These are phyloP conservation scores for Archips xylosteana DNA, from an alignment of 2,888 invertebrate species.

Conservation along the genomic window DNA sequence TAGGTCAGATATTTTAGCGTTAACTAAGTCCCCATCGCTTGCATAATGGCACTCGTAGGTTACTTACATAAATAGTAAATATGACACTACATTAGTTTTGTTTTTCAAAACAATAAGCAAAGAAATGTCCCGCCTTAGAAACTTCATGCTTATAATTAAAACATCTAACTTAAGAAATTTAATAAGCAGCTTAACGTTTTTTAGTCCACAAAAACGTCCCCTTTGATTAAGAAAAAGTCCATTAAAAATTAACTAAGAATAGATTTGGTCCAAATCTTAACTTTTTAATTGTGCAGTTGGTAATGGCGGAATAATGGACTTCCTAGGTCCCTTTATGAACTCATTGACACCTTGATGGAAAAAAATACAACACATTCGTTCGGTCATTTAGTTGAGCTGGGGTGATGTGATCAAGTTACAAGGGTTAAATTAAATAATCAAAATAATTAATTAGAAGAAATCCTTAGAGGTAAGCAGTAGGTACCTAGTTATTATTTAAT, in stretches of 20 bases:
- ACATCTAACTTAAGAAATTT: conserved; percentile 54
- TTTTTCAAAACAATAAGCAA: conserved; percentile 22
- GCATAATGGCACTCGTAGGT: not conserved
- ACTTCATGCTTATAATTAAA: not conserved
- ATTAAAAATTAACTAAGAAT: conserved; percentile 67
- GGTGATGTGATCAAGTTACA: conserved; percentile 44
- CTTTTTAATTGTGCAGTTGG: conserved; percentile 72
- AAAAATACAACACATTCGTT: conserved; percentile 60
- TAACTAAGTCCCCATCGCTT: not conserved
- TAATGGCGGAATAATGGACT: conserved; percentile 63
- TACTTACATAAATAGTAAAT: no score
- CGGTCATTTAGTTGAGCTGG: conserved; percentile 47
- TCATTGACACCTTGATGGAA: conserved; percentile 70
- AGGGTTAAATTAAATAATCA: conserved; percentile 35
- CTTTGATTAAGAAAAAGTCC: conserved; percentile 51
- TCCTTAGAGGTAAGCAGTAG: not conserved
- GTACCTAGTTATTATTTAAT: not conserved
- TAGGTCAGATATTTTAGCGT: conserved; percentile 32
- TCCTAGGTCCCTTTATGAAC: conserved; percentile 64
- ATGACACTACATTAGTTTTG: conserved; percentile 1
- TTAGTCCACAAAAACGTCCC: conserved; percentile 44
- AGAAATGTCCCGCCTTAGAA: conserved; percentile 1
- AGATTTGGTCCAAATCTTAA: conserved; percentile 61
- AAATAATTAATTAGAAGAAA: conserved; percentile 35
- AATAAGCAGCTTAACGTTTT: conserved; percentile 69